Evolutionary conservation across 1,140 invertebrate genomes (phyloP).

Genomic region (Papilio aristodemus): DNA sequence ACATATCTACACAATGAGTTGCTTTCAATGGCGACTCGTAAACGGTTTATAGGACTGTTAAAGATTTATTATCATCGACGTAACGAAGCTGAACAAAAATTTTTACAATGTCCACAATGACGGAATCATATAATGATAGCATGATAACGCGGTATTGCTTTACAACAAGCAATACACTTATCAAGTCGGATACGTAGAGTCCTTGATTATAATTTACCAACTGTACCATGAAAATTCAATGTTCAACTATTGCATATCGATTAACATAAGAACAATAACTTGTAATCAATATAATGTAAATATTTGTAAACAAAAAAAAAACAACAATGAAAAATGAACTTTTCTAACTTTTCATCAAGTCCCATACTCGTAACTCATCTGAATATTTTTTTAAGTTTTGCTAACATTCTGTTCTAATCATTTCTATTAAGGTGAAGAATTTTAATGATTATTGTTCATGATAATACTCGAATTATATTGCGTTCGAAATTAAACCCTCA

Average conservation of each 20-base stretch:
- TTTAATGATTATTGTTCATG: no score
- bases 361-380: no score
- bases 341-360: no score
- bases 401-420: no score
- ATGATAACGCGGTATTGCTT: background rate
- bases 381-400: no score
- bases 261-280: background rate
- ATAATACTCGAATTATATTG: no score
- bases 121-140: conserved; percentile 1
- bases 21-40: background rate
- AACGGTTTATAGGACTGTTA: conserved; percentile 8
- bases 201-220: conserved; percentile 2
- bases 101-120: conserved; percentile 14
- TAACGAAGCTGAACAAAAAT: background rate
- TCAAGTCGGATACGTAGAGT: background rate
- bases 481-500: no score
- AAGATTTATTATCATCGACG: conserved; percentile 9
- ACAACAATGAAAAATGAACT: no score
- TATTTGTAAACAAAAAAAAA: no score
- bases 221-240: background rate
- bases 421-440: no score
- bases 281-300: no score
- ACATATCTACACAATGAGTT: background rate
- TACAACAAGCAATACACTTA: conserved; percentile 1
- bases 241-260: background rate